These are phyloP conservation scores for Hydrolagus affinis DNA, from an alignment of 2,113 vertebrate genomes.

Conservation along the genomic window DNA sequence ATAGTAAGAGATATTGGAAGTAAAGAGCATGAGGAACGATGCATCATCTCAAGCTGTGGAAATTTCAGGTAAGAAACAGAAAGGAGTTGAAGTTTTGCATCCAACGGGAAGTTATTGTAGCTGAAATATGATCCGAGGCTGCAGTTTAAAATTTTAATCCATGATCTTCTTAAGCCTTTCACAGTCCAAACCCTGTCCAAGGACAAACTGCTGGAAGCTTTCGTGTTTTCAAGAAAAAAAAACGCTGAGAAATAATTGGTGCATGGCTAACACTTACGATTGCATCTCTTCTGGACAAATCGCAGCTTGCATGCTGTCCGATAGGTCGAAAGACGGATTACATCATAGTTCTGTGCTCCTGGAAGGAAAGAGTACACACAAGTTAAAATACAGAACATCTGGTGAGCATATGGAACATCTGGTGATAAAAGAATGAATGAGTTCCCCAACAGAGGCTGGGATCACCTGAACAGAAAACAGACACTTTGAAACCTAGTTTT, in stretches of 20 bases:
- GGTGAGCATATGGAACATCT: not conserved
- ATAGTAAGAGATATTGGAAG: not conserved
- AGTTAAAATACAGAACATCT: not conserved
- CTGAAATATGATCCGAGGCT: no score
- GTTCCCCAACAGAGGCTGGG: not conserved
- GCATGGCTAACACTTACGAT: constrained; percentile 66
- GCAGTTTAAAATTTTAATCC: not conserved
- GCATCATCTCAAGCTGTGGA: not conserved
- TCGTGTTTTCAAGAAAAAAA: not conserved
- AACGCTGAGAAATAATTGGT: not conserved
- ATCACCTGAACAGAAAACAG: not conserved
- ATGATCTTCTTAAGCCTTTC: not conserved
- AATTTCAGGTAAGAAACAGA: not conserved
- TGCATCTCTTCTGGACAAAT: constrained; percentile 93
- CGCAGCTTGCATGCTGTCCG: constrained; percentile 92
- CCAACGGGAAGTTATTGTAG: no score
- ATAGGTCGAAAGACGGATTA: constrained; percentile 91
- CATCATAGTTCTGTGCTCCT: constrained; percentile 96
- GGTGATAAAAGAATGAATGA: not conserved
- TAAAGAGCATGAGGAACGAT: not conserved
- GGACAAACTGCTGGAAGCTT: not conserved
- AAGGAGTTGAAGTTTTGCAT: no score
- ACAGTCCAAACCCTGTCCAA: not conserved
- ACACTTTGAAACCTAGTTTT: not conserved
- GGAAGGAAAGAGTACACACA: constrained; percentile 36